Base-by-base conservation (phyloP, 2,797 vertebrate species). In the Neostethus bicornis region DNA sequence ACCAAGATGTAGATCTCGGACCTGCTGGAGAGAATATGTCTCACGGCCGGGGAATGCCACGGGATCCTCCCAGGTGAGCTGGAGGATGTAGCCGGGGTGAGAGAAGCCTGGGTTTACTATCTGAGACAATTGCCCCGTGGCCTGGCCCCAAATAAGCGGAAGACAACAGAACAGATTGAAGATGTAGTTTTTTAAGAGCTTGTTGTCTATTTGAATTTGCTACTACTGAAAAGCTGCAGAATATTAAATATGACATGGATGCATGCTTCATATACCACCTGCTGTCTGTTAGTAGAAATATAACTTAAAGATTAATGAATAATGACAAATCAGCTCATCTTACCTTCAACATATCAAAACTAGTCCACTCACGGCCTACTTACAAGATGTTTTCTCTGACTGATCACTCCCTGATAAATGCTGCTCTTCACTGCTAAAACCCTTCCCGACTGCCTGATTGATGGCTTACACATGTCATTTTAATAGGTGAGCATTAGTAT, bases 251-350 rank as follows among this genome's bases (percentile, higher is more conserved):
- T 61, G 84, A 74, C 81, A 78, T 75, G 7, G 2, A n/a, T 1
- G n/a, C 76, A 48, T 54, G 51, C 55, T 51, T 82, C 70, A 83
- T 66, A 65, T 73, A 53, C 75, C 56, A 66, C 77, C 73, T 61
- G 72, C 53, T 21, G 49, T 73, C 68, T 65, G 51, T 60, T 77
- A 69, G 70, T 79, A 83, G 61, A 60, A 85, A 85, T 77, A 54
- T 73, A 70, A 80, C 44, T 64, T 60, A 26, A 70, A 77, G 72
- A 83, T 83, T 66, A 66, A 87, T 83, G 73, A 65, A 52, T 79
- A 64, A 65, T 70, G 83, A 85, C 81, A 80, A 68, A 85, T 86
- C 71, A 83, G 73, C 66, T 82, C 80, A 77, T 83, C 41, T 60
- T 79, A 72, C 81, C 75, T 39, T 13, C 68, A 48, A 73, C 51